Base-by-base conservation (phyloP, 1,140 invertebrate genomes). In the Colletes gigas region DNA sequence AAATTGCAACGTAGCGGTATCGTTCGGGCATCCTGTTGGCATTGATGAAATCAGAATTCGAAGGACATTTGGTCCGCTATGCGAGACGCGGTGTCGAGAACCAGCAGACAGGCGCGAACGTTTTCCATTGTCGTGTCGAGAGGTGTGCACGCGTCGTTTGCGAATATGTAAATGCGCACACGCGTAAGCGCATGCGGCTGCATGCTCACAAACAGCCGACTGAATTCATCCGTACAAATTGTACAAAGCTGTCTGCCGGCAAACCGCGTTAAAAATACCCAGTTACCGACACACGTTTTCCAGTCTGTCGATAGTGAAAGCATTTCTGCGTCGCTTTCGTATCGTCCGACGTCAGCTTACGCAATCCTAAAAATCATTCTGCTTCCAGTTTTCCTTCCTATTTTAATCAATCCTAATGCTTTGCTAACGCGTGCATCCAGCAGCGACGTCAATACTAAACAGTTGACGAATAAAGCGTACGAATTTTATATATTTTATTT, bases 21-120 rank as follows among this genome's bases (percentile, higher is more conserved):
- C 82, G 72, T 83, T 83, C 59, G 65, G 41, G 60, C 55, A 83
- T 84, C 83, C 81, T 83, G 83, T 84, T 80, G 83, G 62, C 68
- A 69, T 66, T 39, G 74, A 81, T 59, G 52, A 71, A 74, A 67
- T 68, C 39, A 74, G 21, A 63, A 80, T 74, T 79, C 71, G 71
- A 76, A 83, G 66, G 68, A 83, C 82, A 68, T 57, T 75, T 41
- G 59, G 55, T 59, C 41, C 73, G 79, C 62, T 69, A 57, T 17
- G 78, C 50, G 71, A 70, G 62, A 67, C 68, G 17, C 19, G 19
- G 54, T 19, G 55, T 15, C 44, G 17, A 41, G 17, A 44, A 19
- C 59, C 21, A 19, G 8, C 63, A 12, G 44, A 47, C 44, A 66
- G 44, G 63, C 62, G 59, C 47, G 62, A 75, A 66, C 57, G 44